Base-by-base conservation (phyloP, 2,113 vertebrate species). In the Cinclus mexicanus region DNA sequence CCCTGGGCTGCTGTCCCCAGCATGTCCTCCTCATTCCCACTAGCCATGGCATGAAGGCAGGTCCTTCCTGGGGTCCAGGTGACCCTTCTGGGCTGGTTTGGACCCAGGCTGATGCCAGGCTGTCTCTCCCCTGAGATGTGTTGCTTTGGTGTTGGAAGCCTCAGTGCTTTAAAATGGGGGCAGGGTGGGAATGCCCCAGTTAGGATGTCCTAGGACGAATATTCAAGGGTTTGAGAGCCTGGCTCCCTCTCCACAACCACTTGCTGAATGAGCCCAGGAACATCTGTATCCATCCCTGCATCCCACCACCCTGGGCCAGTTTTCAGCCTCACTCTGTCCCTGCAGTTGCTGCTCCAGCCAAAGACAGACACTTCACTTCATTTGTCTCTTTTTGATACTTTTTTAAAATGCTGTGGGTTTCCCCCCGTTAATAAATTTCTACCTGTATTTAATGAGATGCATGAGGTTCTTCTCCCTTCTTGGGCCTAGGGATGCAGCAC, bases 401-500 rank as follows among this genome's bases (percentile, higher is more conserved):
- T 93, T 95, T 95, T 91, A 10, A 57, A 86, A 93, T 88, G 88
- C 76, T 83, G 76, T 89, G 90, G 59, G 59, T 10, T 82, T 26
- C 1, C 1, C 4, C 20, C 37, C 72, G 29, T 47, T 60, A 92
- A 94, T 95, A 95, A 94, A 95, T 96, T 93, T 94, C 90, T 96
- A 93, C 90, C n/a, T 84, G 93, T 97, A 95, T 96, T 97, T 97
- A 96, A 96, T 59, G 79, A 92, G 60, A 81, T 1, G 2, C 41
- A 31, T 1, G 0, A 70, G n/a, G 35, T 49, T 59, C 24, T 37
- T 61, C 29, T 86, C 39, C 53, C 14, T 83, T 69, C 50, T 41
- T 0, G 1, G 20, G 53, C 0, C 0, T 0, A 0, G 67, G 60
- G 24, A 21, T 0, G 1, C 0, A 0, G 33, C 14, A 12, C 8